phyloP scores from a whole-genome alignment of 2,888 invertebrate genomes.

The Papilio demoleus region DNA sequence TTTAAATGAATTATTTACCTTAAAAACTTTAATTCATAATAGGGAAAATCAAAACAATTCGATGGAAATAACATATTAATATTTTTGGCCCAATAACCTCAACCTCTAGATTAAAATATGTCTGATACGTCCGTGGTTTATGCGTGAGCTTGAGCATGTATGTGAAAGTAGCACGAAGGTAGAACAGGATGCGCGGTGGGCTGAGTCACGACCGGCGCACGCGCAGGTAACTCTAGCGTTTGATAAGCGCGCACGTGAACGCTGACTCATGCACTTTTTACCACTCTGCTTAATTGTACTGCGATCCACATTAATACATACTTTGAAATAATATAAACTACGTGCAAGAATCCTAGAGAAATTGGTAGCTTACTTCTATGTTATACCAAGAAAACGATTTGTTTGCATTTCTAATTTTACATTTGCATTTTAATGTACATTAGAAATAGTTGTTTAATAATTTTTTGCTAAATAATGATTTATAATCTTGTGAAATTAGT shows the following conservation, averaged over 20 bases:
- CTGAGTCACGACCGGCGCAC: conserved; percentile 73
- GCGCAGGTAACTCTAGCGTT: conserved; percentile 70
- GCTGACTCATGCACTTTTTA: conserved; percentile 63
- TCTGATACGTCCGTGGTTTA: neutral
- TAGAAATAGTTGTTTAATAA: too few species aligned
- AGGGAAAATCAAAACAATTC: too few species aligned
- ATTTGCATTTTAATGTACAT: too few species aligned
- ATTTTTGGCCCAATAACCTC: neutral
- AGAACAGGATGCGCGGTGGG: conserved; percentile 72
- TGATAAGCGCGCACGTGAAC: conserved; percentile 78
- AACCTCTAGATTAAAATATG: neutral
- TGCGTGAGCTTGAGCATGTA: conserved; percentile 45
- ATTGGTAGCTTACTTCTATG: neutral
- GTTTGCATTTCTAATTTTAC: too few species aligned
- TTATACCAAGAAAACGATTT: neutral
- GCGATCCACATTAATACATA: conserved; percentile 15
- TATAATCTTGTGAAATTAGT: neutral
- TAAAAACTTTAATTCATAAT: too few species aligned
- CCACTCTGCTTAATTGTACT: conserved; percentile 43
- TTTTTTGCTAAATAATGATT: neutral
- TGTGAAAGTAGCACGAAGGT: conserved; percentile 74
- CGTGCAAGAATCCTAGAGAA: conserved; percentile 6
- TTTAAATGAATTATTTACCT: too few species aligned
- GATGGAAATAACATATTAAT: too few species aligned
- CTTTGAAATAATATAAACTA: neutral